Conservation (phyloP, 2,113 vertebrate genomes). For the Raja brachyura region DNA sequence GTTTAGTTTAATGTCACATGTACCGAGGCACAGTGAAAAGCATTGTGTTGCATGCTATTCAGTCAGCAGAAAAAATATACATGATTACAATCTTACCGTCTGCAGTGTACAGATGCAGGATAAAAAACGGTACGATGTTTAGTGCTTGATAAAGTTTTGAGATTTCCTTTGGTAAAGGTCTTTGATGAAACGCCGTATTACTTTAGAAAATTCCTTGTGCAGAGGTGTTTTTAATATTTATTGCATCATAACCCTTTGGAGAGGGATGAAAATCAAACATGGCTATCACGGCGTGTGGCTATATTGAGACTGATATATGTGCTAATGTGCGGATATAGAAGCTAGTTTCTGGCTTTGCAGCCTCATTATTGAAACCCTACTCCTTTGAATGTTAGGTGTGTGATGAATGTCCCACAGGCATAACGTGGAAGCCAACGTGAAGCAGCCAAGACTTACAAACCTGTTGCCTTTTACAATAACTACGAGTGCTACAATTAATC, state of each 20-base stretch:
- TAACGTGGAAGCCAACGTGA: background rate
- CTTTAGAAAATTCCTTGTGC: background rate
- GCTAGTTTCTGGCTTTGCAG: background rate
- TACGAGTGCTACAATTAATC: background rate
- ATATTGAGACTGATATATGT: background rate
- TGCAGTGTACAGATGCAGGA: no score
- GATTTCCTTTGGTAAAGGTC: no score
- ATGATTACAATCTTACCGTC: no score
- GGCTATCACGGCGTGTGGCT: background rate
- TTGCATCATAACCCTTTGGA: background rate
- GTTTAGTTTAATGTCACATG: no score
- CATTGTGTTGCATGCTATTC: no score
- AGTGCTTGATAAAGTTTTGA: no score
- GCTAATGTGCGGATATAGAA: background rate
- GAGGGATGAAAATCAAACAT: background rate
- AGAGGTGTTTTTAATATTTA: background rate
- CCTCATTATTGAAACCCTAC: background rate
- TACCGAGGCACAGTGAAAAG: no score
- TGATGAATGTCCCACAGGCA: constrained; percentile 12
- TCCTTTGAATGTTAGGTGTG: constrained; percentile 14
- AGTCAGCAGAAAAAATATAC: no score
- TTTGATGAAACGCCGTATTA: no score
- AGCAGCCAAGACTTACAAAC: background rate
- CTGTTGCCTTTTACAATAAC: background rate
- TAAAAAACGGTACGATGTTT: no score